Evolutionary conservation across 2,797 vertebrate genomes (phyloP), one percentile per base, ranked within the genome.

Genomic region (Pelodytes ibericus): DNA sequence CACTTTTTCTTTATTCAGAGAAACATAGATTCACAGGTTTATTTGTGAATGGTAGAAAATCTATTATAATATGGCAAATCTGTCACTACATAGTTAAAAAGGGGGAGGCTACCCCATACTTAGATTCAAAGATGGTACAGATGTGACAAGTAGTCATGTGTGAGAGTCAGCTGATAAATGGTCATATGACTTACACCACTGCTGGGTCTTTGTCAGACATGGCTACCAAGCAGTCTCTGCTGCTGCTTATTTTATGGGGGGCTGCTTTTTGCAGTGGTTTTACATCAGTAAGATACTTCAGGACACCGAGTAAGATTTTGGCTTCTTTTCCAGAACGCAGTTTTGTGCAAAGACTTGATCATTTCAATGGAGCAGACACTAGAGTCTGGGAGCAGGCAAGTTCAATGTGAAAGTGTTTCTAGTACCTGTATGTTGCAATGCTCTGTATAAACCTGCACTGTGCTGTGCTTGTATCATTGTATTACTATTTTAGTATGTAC

Each of bases 291-390:
- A 22, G 13, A 11, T 0, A 11, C 18, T 7, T 3, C 3, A 6
- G 1, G 9, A 33, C 5, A 26, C 24, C 62, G 3, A 2, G 26
- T 20, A 39, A 25, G 8, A 16, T 2, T 0, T 6, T 20, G 18
- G 18, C 16, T 7, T 47, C 39, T 25, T 75, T 62, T 3, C 73
- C 89, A 26, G 89, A 90, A 58, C 83, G 79, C 29, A 89, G 90
- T 90, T 91, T 93, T 77, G 73, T 41, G 10, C 91, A 91, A 80
- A 91, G 84, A 73, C 82, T 91, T 71, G 89, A 91, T 69, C 91
- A 92, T 77, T 93, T 92, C 74, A 87, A 80, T 67, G 87, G 83
- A 7, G 90, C 87, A 11, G 87, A 90, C 1, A 72, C n/a, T 65
- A 82, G 89, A 83, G 77, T 82, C 24, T 93, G 92, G 91, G 88